Base-by-base conservation (phyloP, 2,113 vertebrate genomes). In the Indicator maculatus region DNA sequence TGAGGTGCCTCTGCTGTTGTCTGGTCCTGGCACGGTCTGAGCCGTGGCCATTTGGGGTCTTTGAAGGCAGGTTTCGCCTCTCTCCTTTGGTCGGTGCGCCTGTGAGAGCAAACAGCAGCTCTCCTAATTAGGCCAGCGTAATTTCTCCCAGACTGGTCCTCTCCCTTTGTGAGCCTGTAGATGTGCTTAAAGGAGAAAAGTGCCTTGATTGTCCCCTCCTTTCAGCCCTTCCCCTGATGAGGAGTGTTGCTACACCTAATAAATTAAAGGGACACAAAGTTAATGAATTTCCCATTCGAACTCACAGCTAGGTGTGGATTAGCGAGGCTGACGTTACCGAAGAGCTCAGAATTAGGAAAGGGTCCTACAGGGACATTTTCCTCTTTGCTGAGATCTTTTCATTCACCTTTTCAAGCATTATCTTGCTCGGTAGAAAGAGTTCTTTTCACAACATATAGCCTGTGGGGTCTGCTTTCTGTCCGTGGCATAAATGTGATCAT, bases 241-340 rank as follows among this genome's bases (percentile, higher is more conserved):
- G 89, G 81, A 93, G 94, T 96, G 95, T 96, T 94, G 91, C 94
- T 95, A 91, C 96, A 95, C 96, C 94, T 97, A 88, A 96, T 96
- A 96, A 95, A 97, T 96, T 97, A 97, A 96, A 93, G 94, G 94
- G 95, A 97, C 94, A 95, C 89, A 96, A 96, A 96, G 93, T 96
- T 95, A 95, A 96, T 93, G 93, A 87, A 92, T 93, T 92, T 92
- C 92, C 92, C 94, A 96, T 97, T 96, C 72, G 95, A 90, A 91
- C 92, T 92, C 95, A 26, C 92, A 91, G 93, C 94, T 96, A 95
- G 90, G 92, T 95, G 36, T 44, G 93, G 95, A 97, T 96, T 91
- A 93, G 89, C 0, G 7, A 96, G 80, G 91, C 89, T 96, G 90
- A 93, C 87, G 85, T 95, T 95, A 86, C 84, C 73, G 79, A 84